Conservation (phyloP, 2,797 vertebrate genomes). For the Mus spretus region DNA sequence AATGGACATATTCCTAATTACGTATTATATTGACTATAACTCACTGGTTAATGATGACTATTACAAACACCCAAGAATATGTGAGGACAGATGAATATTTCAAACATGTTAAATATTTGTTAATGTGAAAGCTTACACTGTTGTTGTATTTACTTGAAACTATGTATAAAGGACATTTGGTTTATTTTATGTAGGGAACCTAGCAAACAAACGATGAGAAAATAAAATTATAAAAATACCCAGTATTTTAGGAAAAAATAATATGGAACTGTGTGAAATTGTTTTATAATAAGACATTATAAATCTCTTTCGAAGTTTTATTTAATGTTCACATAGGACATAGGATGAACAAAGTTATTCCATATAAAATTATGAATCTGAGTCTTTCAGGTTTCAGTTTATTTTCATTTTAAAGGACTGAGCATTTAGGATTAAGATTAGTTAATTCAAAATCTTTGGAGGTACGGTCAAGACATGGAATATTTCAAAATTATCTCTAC, state of each 20-base stretch:
- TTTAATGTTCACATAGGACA: neutral
- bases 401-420: neutral
- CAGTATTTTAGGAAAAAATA: neutral
- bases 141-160: conserved; percentile 28
- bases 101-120: conserved; percentile 14
- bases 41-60: conserved; percentile 13
- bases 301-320: neutral
- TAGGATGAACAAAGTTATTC: neutral
- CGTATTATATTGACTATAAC: conserved; percentile 13
- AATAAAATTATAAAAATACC: conserved; percentile 9
- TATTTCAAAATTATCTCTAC: neutral
- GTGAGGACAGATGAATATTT: conserved; percentile 23
- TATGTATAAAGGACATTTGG: neutral
- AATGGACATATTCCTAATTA: conserved; percentile 64
- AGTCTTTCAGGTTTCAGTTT: neutral
- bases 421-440: neutral
- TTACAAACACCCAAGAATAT: conserved; percentile 37
- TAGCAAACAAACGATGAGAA: neutral
- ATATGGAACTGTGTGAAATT: rapidly evolving
- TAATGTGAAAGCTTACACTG: conserved; percentile 4
- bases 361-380: neutral
- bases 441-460: neutral
- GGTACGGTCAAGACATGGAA: rapidly evolving
- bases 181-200: neutral
- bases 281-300: neutral